A percentile compares a stretch with the other conserved stretches of the same genome.
phyloP scores from a whole-genome alignment of 2,888 invertebrate genomes.

The Molanna angustata region DNA sequence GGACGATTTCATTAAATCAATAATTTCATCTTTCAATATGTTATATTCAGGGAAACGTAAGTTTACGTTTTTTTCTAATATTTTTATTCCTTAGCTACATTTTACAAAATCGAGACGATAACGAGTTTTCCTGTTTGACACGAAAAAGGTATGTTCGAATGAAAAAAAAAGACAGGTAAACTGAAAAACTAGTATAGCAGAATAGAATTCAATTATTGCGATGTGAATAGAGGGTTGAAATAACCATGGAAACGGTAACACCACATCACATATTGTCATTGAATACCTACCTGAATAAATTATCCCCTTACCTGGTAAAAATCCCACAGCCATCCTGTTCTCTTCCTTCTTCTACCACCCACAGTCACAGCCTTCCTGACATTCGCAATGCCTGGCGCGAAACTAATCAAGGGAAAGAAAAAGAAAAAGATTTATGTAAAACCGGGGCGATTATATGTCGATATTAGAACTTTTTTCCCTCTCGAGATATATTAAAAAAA shows the following conservation, averaged over 20 bases:
- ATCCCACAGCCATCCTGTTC: constrained; percentile 3
- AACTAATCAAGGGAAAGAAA: constrained; percentile 2
- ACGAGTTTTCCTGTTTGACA: too few relatives aligned
- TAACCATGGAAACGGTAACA: constrained; percentile 28
- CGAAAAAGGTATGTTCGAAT: too few relatives aligned
- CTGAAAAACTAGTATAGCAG: too few relatives aligned
- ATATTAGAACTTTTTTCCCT: too few relatives aligned
- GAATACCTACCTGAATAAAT: constrained; percentile 33
- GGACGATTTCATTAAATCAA: too few relatives aligned
- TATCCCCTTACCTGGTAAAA: constrained; percentile 30
- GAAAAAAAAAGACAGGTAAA: too few relatives aligned
- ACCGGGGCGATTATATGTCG: too few relatives aligned
- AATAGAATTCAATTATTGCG: constrained; percentile 17
- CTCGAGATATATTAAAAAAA: too few relatives aligned
- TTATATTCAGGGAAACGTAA: too few relatives aligned
- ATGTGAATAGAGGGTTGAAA: background rate
- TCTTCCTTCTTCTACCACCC: background rate
- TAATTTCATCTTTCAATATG: too few relatives aligned
- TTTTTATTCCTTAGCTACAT: background rate
- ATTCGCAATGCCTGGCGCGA: constrained; percentile 4
- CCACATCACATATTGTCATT: constrained; percentile 32
- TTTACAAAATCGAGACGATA: background rate
- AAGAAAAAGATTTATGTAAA: background rate
- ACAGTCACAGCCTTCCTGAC: background rate
- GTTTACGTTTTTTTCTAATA: too few relatives aligned